Evolutionary conservation across 2,797 vertebrate genomes (phyloP).

Genomic region (Coregonus sp.): DNA sequence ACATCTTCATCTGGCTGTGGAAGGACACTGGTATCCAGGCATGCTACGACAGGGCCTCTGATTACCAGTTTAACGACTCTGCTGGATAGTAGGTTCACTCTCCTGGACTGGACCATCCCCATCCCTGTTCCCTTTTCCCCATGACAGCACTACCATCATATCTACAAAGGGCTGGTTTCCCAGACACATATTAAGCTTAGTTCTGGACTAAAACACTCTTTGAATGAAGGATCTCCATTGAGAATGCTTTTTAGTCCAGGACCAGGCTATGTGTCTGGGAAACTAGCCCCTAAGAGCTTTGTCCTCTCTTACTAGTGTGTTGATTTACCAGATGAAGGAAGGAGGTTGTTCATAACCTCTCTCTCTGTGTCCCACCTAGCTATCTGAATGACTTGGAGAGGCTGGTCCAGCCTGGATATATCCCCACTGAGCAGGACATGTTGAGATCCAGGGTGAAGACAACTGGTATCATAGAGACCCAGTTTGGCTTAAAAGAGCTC

Average conservation of each 20-base stretch:
- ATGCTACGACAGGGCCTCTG: conserved; percentile 92
- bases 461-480: conserved; percentile 91
- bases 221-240: neutral
- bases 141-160: neutral
- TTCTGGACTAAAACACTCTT: too few relatives aligned
- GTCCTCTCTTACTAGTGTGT: neutral
- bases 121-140: neutral
- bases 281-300: too few relatives aligned
- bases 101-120: conserved; percentile 42
- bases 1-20: conserved; percentile 93
- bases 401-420: conserved; percentile 87
- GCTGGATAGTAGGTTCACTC: conserved; percentile 89
- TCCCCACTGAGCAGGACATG: conserved; percentile 95
- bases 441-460: conserved; percentile 97
- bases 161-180: neutral
- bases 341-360: neutral
- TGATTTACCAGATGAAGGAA: conserved; percentile 88
- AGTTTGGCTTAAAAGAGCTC: conserved; percentile 94
- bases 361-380: conserved; percentile 62
- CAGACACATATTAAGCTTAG: neutral
- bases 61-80: conserved; percentile 98
- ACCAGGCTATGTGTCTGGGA: conserved; percentile 84
- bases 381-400: conserved; percentile 93
- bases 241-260: conserved; percentile 12
- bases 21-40: conserved; percentile 92